Conservation (phyloP, 2,888 invertebrate genomes). For the Agrilus cyanescens region DNA sequence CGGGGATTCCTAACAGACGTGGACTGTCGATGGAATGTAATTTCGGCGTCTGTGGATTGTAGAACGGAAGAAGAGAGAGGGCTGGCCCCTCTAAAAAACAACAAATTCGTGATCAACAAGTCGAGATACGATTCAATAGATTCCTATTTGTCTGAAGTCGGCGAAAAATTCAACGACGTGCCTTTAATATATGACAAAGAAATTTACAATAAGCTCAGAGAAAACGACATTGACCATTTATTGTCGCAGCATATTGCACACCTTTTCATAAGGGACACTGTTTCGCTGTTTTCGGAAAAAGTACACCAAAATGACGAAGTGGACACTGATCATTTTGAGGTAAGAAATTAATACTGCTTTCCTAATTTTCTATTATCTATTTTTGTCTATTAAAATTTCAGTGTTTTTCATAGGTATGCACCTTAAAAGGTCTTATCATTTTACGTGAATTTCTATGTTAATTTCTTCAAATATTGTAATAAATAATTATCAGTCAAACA, state of each 20-base stretch:
- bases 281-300: slow-evolving; percentile 91
- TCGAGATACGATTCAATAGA: slow-evolving; percentile 97
- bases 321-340: slow-evolving; percentile 98
- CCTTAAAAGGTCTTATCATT: too few relatives aligned
- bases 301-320: slow-evolving; percentile 84
- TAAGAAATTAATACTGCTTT: slow-evolving; percentile 28
- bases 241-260: slow-evolving; percentile 95
- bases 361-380: too few relatives aligned
- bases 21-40: slow-evolving; percentile 97
- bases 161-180: slow-evolving; percentile 90
- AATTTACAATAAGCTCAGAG: slow-evolving; percentile 69
- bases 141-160: slow-evolving; percentile 84
- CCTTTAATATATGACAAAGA: slow-evolving; percentile 74
- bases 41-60: slow-evolving; percentile 92
- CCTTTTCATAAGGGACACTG: slow-evolving; percentile 93
- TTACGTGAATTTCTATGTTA: too few relatives aligned
- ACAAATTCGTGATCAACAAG: slow-evolving; percentile 78
- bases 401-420: too few relatives aligned
- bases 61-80: slow-evolving; percentile 88
- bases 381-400: too few relatives aligned
- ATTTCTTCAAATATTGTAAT: too few relatives aligned
- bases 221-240: slow-evolving; percentile 84
- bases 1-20: slow-evolving; percentile 89
- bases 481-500: slow-evolving; percentile 2
- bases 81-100: slow-evolving; percentile 53